Percentiles rank a stretch among this genome's conserved stretches.
These are phyloP conservation scores for Hycleus cichorii DNA, from an alignment of 1,140 invertebrate species.

Conservation along the genomic window DNA sequence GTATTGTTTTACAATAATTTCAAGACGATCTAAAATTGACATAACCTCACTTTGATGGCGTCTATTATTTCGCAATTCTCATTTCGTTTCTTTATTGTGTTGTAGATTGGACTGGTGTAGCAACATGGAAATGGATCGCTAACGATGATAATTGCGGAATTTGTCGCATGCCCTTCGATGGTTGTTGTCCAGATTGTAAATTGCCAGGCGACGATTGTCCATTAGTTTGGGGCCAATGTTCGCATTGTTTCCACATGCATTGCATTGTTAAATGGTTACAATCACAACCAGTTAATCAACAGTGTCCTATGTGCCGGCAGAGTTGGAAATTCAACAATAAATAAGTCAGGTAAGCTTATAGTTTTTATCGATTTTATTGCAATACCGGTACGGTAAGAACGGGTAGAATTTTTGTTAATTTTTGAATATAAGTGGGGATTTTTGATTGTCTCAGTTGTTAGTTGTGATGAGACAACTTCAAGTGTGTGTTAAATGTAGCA, in stretches of 20 bases:
- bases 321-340: conserved; percentile 96
- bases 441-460: too few relatives aligned
- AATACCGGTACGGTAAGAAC: too few relatives aligned
- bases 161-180: conserved; percentile 97
- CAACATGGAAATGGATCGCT: conserved; percentile 97
- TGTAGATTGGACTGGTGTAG: conserved; percentile 86
- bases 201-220: conserved; percentile 98
- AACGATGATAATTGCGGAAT: conserved; percentile 99
- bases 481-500: too few relatives aligned
- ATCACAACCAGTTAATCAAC: conserved; percentile 88
- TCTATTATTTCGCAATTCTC: not conserved
- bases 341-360: conserved; percentile 34
- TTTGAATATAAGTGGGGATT: too few relatives aligned
- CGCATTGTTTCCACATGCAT: conserved; percentile 99
- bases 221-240: conserved; percentile 96
- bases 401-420: too few relatives aligned
- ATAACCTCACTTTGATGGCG: not conserved
- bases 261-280: conserved; percentile 99
- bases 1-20: not conserved
- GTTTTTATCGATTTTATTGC: too few relatives aligned
- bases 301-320: conserved; percentile 98
- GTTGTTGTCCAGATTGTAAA: conserved; percentile 97
- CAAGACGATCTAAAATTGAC: not conserved
- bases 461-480: too few relatives aligned
- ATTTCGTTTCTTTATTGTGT: conserved; percentile 11